Evolutionary conservation across 2,888 invertebrate genomes (phyloP), one percentile per base, ranked within the genome.

Genomic region (Perizoma affinitatum): DNA sequence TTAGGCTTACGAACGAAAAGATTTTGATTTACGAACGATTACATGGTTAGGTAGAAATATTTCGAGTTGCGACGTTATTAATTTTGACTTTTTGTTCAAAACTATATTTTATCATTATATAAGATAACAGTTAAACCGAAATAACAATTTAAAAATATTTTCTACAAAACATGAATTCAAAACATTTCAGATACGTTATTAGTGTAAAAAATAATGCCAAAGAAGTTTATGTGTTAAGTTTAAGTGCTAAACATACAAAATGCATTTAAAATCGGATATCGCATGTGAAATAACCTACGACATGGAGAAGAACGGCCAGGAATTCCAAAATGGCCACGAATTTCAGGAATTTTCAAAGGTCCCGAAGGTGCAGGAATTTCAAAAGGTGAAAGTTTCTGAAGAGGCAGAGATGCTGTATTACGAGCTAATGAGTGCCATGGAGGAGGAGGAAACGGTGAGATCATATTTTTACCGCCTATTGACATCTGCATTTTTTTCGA

Each of bases 321-420:
- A 54, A 4, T n/a, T 48, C 33, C 58, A 51, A n/a, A 62, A 58
- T 47, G 58, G 57, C 5, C 52, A 53, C 33, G 43, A 36, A 0
- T 54, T 47, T 43, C 51, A 58, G 41, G 55, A 55, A 5, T 48
- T 58, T 7, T 51, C 46, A 4, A 36, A 48, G 34, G 51, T 50
- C 35, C 36, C 58, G 44, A 40, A 54, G 38, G 47, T 46, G 36
- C 54, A 57, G 34, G 61, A 57, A 1, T 46, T 33, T 10, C 53
- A 79, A 75, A 91, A 91, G 74, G 66, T 90, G 34, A 87, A 91
- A 74, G 87, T 90, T 48, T 91, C 93, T 0, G 86, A 90, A 69
- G 93, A 93, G 69, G 93, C 93, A 5, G 91, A 92, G 74, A 86
- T 92, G 87, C 82, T 93, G 57, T 93, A 93, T 65, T 92, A 92